Conservation (phyloP, 2,888 invertebrate genomes). For the Polylopha cassiicola region DNA sequence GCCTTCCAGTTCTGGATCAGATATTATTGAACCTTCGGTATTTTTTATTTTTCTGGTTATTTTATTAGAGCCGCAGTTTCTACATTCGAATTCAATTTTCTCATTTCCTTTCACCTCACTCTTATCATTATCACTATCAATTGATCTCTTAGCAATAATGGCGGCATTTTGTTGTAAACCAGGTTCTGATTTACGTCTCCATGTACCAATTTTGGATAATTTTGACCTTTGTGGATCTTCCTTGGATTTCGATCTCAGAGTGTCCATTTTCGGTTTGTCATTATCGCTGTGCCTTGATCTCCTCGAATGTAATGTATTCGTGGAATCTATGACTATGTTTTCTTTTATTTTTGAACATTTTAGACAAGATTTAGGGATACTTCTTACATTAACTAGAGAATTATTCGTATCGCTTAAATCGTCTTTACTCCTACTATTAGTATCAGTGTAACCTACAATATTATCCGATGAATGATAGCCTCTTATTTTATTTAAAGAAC, state of each 20-base stretch:
- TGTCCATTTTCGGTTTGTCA: constrained; percentile 60
- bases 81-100: constrained; percentile 69
- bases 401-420: constrained; percentile 55
- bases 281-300: constrained; percentile 57
- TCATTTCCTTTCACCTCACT: constrained; percentile 53
- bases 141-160: constrained; percentile 50
- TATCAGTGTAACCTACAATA: constrained; percentile 59
- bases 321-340: constrained; percentile 62
- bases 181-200: constrained; percentile 85
- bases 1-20: constrained; percentile 57
- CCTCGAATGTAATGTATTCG: constrained; percentile 45
- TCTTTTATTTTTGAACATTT: constrained; percentile 73
- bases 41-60: constrained; percentile 51
- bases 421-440: constrained; percentile 50
- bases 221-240: constrained; percentile 71
- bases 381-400: constrained; percentile 51
- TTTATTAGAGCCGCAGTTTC: constrained; percentile 68
- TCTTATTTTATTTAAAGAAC: constrained; percentile 58
- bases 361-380: constrained; percentile 63
- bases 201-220: constrained; percentile 77
- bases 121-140: constrained; percentile 58
- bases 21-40: constrained; percentile 48
- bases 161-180: constrained; percentile 71
- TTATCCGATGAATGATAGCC: constrained; percentile 70
- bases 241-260: constrained; percentile 68